phyloP scores from a whole-genome alignment of 2,113 vertebrate genomes.

The Oostethus manadensis region DNA sequence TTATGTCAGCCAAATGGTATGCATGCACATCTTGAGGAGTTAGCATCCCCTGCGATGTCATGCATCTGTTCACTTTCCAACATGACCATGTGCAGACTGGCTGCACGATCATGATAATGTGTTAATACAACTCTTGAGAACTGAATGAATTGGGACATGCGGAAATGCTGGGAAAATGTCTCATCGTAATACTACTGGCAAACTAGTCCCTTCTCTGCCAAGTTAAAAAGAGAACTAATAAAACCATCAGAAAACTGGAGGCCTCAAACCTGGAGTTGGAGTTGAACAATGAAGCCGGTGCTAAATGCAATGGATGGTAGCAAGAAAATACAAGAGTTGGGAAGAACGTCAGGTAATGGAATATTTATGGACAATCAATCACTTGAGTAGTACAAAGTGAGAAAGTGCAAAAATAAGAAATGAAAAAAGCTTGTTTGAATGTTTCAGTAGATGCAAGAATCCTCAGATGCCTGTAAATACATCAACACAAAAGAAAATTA shows the following conservation, averaged over 20 bases:
- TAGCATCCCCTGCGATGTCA: no score
- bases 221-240: constrained; percentile 5
- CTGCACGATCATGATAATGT: no score
- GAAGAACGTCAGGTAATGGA: constrained; percentile 3
- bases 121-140: no score
- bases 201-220: constrained; percentile 17
- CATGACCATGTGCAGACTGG: no score
- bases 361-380: no score
- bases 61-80: no score
- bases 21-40: no score
- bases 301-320: constrained; percentile 24
- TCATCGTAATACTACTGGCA: not conserved
- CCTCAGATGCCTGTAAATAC: constrained; percentile 53
- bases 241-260: constrained; percentile 13
- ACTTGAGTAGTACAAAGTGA: no score
- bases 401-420: not conserved
- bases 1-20: no score
- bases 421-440: constrained; percentile 6
- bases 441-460: not conserved
- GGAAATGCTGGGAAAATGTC: not conserved
- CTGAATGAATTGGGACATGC: not conserved
- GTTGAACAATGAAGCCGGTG: constrained; percentile 18
- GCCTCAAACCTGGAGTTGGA: constrained; percentile 32
- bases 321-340: not conserved
- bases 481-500: constrained; percentile 11